These are phyloP conservation scores for Xerus inauris DNA, from an alignment of 2,113 vertebrate genomes.

Conservation along the genomic window DNA sequence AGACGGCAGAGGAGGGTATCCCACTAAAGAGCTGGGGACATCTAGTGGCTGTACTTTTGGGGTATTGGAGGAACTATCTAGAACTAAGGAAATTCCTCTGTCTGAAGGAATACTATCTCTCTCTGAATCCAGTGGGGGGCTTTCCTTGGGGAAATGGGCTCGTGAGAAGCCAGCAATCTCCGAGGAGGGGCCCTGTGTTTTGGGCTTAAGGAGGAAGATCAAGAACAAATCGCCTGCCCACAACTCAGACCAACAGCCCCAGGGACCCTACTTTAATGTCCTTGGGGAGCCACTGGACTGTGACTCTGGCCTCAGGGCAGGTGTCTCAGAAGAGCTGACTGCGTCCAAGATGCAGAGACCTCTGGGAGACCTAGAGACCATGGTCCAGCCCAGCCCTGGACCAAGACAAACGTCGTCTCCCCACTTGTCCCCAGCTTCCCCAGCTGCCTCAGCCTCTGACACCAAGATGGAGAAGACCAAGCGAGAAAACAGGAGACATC, in stretches of 20 bases:
- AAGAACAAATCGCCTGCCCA: constrained; percentile 76
- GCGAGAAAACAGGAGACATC: neutral
- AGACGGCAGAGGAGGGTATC: constrained; percentile 70
- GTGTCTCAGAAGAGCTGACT: constrained; percentile 86
- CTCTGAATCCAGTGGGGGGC: neutral
- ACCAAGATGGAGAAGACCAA: neutral
- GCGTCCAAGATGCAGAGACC: neutral
- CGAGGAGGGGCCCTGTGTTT: constrained; percentile 87
- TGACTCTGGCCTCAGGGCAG: constrained; percentile 79
- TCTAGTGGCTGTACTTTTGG: neutral
- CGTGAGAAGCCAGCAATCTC: constrained; percentile 77
- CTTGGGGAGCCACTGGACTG: constrained; percentile 85
- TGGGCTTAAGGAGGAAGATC: constrained; percentile 85
- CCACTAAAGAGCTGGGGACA: neutral
- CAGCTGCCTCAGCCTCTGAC: neutral
- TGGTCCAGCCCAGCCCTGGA: neutral
- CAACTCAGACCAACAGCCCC: constrained; percentile 85
- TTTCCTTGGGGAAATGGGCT: constrained; percentile 52
- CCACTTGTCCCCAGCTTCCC: neutral
- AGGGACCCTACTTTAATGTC: constrained; percentile 87
- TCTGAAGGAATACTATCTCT: neutral
- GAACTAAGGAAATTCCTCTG: accelerated
- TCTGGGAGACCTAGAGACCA: neutral
- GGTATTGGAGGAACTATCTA: neutral
- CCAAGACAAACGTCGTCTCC: constrained; percentile 59